phyloP scores from a whole-genome alignment of 2,888 invertebrate species.

The Clivina fossor region DNA sequence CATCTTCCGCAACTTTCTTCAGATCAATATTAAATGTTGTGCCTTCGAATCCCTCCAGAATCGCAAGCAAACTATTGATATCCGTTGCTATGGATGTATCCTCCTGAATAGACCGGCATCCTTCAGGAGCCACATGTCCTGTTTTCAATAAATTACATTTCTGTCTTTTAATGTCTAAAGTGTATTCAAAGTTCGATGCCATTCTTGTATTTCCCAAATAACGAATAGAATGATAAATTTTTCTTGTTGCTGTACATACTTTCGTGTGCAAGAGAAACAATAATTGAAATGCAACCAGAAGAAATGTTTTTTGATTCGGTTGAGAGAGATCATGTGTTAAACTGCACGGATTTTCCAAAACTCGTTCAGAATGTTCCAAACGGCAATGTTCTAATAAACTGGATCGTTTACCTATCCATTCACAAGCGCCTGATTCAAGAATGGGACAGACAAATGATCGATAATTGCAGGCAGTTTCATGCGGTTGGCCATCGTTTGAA shows the following conservation, averaged over 20 bases:
- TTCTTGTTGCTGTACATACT: constrained; percentile 1
- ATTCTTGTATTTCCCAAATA: not conserved
- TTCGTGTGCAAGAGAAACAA: constrained; percentile 10
- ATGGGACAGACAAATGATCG: not conserved
- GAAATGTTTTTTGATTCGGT: not conserved
- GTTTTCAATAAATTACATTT: not conserved
- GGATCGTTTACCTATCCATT: not conserved
- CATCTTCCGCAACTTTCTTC: not conserved
- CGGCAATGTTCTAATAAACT: not conserved
- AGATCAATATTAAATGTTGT: constrained; percentile 6
- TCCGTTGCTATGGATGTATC: not conserved
- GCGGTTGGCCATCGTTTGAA: not conserved
- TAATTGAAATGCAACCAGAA: constrained; percentile 3
- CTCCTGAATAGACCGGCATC: constrained; percentile 2
- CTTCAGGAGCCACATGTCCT: not conserved
- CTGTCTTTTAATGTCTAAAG: not conserved
- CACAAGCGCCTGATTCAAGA: not conserved
- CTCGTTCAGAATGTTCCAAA: not conserved
- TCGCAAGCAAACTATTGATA: not conserved
- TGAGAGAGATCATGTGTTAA: constrained; percentile 1
- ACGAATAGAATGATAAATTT: constrained; percentile 6
- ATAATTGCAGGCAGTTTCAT: constrained; percentile 1
- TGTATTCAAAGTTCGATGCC: constrained; percentile 1
- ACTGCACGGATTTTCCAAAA: not conserved
- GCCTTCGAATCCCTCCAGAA: constrained; percentile 3